These are phyloP conservation scores for Drosophila helvetica DNA, from an alignment of 2,888 invertebrate genomes.

Conservation along the genomic window DNA sequence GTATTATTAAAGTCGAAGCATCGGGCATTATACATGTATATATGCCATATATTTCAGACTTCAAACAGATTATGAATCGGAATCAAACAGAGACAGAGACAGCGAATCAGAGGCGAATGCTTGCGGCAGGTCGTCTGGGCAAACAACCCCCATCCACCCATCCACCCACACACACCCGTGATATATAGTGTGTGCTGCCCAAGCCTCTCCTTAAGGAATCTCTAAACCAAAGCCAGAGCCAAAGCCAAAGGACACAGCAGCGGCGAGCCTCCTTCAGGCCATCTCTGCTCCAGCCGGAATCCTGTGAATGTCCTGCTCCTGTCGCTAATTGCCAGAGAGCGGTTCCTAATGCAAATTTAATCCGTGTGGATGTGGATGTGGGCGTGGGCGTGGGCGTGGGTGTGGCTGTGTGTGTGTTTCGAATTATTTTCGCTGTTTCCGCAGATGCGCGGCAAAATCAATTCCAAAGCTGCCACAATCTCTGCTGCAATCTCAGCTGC, in stretches of 20 bases:
- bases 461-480: constrained; percentile 42
- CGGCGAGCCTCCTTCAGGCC: background rate
- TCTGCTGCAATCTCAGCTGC: constrained; percentile 34
- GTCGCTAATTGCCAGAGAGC: constrained; percentile 69
- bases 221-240: constrained; percentile 60
- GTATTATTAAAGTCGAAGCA: constrained; percentile 67
- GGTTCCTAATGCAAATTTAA: constrained; percentile 77
- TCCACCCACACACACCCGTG: too few species aligned
- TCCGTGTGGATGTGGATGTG: constrained; percentile 34
- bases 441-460: constrained; percentile 64
- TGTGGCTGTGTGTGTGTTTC: constrained; percentile 57
- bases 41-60: constrained; percentile 46
- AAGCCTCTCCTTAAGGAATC: constrained; percentile 14
- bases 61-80: constrained; percentile 22
- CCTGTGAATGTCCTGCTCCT: constrained; percentile 1
- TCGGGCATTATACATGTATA: constrained; percentile 54
- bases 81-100: constrained; percentile 42
- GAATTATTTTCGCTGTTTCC: constrained; percentile 75
- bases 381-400: too few species aligned
- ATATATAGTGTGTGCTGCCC: too few species aligned
- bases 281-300: background rate
- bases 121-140: background rate
- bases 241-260: constrained; percentile 22
- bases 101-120: background rate
- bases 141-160: background rate